These are phyloP conservation scores for Melopsittacus undulatus DNA, from an alignment of 2,797 vertebrate species.

Conservation along the genomic window DNA sequence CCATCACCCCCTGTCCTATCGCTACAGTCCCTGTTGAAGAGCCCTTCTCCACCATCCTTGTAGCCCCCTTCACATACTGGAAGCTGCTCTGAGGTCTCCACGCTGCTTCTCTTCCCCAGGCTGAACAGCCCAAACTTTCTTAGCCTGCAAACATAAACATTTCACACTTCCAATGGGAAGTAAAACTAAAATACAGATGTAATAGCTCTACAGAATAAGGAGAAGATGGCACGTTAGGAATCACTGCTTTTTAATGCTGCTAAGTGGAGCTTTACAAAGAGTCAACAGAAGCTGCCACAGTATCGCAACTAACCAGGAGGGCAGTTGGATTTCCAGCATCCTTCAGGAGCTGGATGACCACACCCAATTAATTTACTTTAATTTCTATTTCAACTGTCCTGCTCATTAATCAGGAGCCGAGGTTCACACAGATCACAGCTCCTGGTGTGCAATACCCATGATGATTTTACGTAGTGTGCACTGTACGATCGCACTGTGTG, in stretches of 20 bases:
- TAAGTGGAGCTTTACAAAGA: neutral
- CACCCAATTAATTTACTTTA: neutral
- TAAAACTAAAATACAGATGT: neutral
- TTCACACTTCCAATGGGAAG: neutral
- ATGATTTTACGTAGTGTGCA: neutral
- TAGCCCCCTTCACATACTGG: neutral
- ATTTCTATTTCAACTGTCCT: constrained; percentile 14
- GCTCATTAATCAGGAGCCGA: neutral
- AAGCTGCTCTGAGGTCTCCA: neutral
- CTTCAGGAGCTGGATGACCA: neutral
- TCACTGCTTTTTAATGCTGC: neutral
- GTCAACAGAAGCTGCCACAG: neutral
- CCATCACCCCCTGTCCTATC: neutral
- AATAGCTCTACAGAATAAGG: neutral
- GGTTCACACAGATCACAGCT: neutral
- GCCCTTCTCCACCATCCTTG: neutral
- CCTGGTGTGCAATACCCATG: neutral
- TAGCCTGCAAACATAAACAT: neutral
- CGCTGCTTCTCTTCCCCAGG: neutral
- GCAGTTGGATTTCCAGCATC: neutral
- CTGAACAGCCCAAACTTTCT: neutral
- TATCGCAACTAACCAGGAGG: neutral
- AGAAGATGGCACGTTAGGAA: accelerated
- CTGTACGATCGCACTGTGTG: accelerated
- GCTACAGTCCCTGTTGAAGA: neutral